These are phyloP conservation scores for Harlomillsia oculata DNA, from an alignment of 1,140 invertebrate genomes.

Conservation along the genomic window DNA sequence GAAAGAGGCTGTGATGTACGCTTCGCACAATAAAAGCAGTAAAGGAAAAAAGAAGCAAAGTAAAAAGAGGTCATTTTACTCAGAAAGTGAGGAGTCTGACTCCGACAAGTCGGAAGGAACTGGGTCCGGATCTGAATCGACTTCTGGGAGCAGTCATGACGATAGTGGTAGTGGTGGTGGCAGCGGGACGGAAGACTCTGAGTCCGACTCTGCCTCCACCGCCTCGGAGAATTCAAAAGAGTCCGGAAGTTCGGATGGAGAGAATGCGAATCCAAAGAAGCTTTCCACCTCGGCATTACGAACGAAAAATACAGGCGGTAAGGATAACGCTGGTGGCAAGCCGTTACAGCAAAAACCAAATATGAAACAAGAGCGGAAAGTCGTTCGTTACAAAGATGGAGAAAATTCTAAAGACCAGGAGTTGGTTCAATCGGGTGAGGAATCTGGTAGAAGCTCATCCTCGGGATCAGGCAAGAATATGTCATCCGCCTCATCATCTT, in stretches of 20 bases:
- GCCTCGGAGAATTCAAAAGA: constrained; percentile 8
- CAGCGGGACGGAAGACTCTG: constrained; percentile 20
- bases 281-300: background rate
- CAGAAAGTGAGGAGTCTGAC: constrained; percentile 37
- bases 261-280: constrained; percentile 6
- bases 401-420: constrained; percentile 3
- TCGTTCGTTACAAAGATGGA: constrained; percentile 18
- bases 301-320: constrained; percentile 1
- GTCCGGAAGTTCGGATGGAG: constrained; percentile 1
- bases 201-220: constrained; percentile 34
- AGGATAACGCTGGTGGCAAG: constrained; percentile 1
- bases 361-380: constrained; percentile 15
- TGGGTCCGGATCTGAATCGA: constrained; percentile 38
- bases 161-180: constrained; percentile 10
- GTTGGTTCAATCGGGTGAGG: constrained; percentile 4
- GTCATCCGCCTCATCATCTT: constrained; percentile 8
- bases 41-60: constrained; percentile 39
- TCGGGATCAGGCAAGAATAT: background rate
- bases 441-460: constrained; percentile 1
- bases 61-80: constrained; percentile 49
- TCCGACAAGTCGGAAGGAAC: constrained; percentile 18
- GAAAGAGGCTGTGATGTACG: constrained; percentile 30
- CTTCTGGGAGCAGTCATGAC: constrained; percentile 15
- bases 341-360: constrained; percentile 3
- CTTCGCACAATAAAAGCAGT: constrained; percentile 38